phyloP scores from a whole-genome alignment of 2,113 vertebrate genomes.

The Indicator indicator region DNA sequence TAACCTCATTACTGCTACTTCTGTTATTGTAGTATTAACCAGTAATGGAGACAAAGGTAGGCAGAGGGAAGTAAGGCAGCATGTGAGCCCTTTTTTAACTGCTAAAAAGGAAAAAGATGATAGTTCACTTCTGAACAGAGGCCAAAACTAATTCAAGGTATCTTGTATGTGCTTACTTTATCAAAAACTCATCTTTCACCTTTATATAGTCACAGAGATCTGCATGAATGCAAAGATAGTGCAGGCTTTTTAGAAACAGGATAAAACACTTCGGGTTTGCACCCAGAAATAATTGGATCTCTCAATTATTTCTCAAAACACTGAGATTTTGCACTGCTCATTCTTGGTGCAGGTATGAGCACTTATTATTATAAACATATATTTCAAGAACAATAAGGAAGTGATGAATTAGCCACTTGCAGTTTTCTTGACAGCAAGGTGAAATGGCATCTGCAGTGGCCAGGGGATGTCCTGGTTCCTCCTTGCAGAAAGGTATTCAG shows the following conservation, averaged over 20 bases:
- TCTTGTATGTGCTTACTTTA: neutral
- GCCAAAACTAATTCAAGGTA: neutral
- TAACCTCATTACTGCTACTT: neutral
- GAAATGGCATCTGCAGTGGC: constrained; percentile 72
- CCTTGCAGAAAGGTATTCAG: constrained; percentile 81
- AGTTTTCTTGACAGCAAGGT: constrained; percentile 77
- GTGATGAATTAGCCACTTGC: constrained; percentile 77
- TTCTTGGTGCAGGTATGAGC: neutral
- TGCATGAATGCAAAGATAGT: neutral
- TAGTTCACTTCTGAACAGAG: neutral
- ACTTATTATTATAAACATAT: neutral
- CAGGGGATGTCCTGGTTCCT: constrained; percentile 75
- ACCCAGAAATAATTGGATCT: neutral
- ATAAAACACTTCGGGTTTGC: neutral
- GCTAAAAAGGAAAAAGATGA: neutral
- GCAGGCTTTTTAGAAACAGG: neutral
- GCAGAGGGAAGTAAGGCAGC: neutral
- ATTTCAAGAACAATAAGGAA: constrained; percentile 40
- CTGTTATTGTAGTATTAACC: neutral
- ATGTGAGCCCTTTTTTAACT: neutral
- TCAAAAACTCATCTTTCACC: neutral
- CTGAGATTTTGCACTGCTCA: neutral
- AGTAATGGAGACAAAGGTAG: neutral
- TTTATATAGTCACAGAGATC: neutral
- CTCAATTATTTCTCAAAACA: rapidly evolving